phyloP scores from a whole-genome alignment of 2,113 vertebrate genomes.

The Xerus inauris region DNA sequence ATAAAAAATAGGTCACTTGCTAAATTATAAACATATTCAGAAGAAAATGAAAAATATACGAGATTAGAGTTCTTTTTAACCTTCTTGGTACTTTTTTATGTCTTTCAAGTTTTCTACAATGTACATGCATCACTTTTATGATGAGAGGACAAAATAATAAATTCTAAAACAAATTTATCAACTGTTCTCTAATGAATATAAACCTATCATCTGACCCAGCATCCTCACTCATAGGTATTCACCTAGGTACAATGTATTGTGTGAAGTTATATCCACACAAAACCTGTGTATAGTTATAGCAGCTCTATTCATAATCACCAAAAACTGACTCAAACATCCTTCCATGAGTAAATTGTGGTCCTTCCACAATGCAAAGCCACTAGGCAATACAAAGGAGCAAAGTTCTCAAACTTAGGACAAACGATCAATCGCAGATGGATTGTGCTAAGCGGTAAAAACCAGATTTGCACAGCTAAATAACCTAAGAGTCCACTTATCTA shows the following conservation, averaged over 20 bases:
- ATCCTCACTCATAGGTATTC: neutral
- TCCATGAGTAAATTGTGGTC: neutral
- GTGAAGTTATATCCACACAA: neutral
- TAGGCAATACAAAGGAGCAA: neutral
- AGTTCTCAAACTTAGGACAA: neutral
- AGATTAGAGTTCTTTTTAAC: neutral
- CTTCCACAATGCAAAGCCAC: neutral
- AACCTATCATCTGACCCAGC: neutral
- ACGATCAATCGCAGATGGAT: neutral
- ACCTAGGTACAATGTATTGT: neutral
- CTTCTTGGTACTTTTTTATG: neutral
- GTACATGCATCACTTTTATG: neutral
- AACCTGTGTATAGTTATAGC: neutral
- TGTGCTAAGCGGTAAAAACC: neutral
- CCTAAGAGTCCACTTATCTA: neutral
- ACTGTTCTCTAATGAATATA: constrained; percentile 1
- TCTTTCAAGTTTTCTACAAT: constrained; percentile 7
- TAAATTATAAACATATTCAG: neutral
- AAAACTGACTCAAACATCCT: neutral
- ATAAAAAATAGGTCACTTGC: neutral
- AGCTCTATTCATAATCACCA: neutral
- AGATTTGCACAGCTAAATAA: neutral
- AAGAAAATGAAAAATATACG: constrained; percentile 4
- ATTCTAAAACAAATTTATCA: neutral
- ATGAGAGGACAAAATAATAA: neutral